Percentiles rank a stretch among this genome's conserved stretches.
These are phyloP conservation scores for Ochropleura leucogaster DNA, from an alignment of 2,888 invertebrate species.

Conservation along the genomic window DNA sequence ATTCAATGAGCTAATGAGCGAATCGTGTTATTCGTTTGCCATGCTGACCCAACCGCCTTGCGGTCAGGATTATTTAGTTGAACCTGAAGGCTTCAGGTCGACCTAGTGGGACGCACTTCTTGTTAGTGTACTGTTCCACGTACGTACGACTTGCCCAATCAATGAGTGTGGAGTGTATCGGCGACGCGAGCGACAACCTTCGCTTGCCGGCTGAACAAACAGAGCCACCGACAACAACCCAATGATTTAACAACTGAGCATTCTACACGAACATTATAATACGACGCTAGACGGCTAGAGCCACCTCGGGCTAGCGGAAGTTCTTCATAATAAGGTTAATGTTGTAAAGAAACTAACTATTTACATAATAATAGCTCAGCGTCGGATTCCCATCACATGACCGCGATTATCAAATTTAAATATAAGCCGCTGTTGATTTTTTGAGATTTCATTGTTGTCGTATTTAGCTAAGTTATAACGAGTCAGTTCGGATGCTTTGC, in stretches of 20 bases:
- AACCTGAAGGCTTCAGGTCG: conserved; percentile 1
- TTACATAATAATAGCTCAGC: conserved; percentile 60
- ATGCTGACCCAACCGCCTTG: neutral
- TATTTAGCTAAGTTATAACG: conserved; percentile 35
- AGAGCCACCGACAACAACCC: conserved; percentile 33
- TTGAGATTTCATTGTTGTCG: conserved; percentile 53
- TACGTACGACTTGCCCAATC: conserved; percentile 12
- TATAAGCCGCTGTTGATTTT: conserved; percentile 20
- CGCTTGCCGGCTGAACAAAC: conserved; percentile 60
- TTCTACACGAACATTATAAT: conserved; percentile 9
- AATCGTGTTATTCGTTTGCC: too few relatives aligned
- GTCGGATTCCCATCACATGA: conserved; percentile 54
- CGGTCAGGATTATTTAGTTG: neutral
- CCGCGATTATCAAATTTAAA: conserved; percentile 40
- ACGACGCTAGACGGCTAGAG: neutral
- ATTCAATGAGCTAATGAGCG: neutral
- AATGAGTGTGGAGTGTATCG: conserved; percentile 3
- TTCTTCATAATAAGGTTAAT: conserved; percentile 58
- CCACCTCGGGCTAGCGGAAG: conserved; percentile 49
- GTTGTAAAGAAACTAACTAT: conserved; percentile 52
- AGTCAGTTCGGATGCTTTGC: conserved; percentile 23
- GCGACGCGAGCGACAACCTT: conserved; percentile 55
- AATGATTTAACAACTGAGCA: conserved; percentile 30
- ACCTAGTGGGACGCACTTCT: neutral
- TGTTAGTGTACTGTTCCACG: neutral